These are phyloP conservation scores for Bradysia coprophila DNA, from an alignment of 1,140 invertebrate species.

Conservation along the genomic window DNA sequence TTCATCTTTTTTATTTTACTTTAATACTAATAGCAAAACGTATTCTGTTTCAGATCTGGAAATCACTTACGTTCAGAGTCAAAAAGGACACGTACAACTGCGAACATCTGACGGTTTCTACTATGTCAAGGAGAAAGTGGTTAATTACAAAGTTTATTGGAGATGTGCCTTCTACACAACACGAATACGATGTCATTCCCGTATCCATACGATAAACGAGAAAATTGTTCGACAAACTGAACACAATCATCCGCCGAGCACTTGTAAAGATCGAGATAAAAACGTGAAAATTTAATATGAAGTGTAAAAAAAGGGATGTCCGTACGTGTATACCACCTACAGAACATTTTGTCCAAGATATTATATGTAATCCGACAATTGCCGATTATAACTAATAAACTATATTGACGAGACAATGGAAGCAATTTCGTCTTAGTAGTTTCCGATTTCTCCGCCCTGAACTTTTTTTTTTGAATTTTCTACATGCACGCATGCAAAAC, in stretches of 20 bases:
- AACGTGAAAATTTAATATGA: too few relatives aligned
- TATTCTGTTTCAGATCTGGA: neutral
- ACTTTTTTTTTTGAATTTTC: too few relatives aligned
- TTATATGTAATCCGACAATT: too few relatives aligned
- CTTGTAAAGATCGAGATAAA: too few relatives aligned
- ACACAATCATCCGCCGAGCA: slow-evolving; percentile 13
- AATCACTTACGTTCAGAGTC: slow-evolving; percentile 12
- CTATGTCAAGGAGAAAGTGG: slow-evolving; percentile 17
- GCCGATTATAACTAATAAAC: neutral
- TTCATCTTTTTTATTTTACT: too few relatives aligned
- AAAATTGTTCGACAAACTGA: slow-evolving; percentile 11
- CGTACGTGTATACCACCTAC: too few relatives aligned
- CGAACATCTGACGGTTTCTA: slow-evolving; percentile 9
- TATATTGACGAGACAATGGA: neutral
- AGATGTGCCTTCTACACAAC: slow-evolving; percentile 21
- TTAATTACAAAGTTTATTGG: slow-evolving; percentile 17
- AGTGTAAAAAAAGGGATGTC: too few relatives aligned
- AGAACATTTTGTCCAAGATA: too few relatives aligned
- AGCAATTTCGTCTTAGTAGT: too few relatives aligned
- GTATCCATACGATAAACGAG: slow-evolving; percentile 13
- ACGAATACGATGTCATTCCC: slow-evolving; percentile 13
- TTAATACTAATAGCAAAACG: neutral
- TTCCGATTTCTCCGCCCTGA: too few relatives aligned
- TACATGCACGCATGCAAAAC: too few relatives aligned
- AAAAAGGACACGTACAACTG: slow-evolving; percentile 16